Conservation (phyloP, 2,113 vertebrate genomes). For the Orthonyx spaldingii region DNA sequence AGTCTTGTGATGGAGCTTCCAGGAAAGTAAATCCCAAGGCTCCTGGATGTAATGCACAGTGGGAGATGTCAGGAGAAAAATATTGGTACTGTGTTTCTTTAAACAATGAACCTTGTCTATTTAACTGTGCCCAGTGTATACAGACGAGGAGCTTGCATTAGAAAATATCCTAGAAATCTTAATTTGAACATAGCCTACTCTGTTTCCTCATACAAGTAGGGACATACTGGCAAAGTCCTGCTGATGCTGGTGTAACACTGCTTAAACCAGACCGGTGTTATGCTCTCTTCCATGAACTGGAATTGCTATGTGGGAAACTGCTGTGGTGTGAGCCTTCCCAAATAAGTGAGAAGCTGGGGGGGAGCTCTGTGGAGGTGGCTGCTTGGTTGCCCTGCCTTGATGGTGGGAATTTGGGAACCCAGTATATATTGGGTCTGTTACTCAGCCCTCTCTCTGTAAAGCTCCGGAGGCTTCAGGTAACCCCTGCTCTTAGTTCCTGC, state of each 20-base stretch:
- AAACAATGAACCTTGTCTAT: neutral
- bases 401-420: neutral
- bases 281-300: neutral
- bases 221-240: neutral
- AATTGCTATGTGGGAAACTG: neutral
- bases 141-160: neutral
- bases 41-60: neutral
- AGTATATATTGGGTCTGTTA: accelerated
- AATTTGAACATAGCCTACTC: neutral
- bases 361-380: neutral
- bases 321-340: neutral
- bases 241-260: neutral
- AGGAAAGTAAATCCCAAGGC: neutral
- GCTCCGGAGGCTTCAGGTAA: neutral
- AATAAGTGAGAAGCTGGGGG: neutral
- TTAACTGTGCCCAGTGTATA: neutral
- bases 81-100: neutral
- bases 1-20: neutral
- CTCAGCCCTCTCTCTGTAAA: neutral
- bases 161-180: neutral
- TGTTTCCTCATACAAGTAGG: neutral
- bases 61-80: neutral
- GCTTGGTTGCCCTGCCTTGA: neutral
- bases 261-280: neutral
- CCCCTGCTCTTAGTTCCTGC: neutral